These are phyloP conservation scores for Drosophila carrolli DNA, from an alignment of 1,140 invertebrate species.

Conservation along the genomic window DNA sequence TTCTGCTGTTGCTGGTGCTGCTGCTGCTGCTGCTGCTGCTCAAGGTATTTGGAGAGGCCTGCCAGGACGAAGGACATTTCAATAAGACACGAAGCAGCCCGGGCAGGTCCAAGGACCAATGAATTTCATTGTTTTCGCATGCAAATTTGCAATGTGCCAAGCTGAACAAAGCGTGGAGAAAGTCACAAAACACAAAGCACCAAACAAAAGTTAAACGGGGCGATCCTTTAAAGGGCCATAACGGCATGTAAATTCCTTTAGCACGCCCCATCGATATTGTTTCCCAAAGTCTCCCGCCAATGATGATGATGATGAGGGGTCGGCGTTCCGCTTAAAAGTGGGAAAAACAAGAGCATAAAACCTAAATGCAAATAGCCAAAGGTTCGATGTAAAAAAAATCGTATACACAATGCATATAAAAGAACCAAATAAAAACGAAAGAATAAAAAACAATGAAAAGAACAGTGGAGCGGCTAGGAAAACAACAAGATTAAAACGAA, in stretches of 20 bases:
- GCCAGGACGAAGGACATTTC: constrained; percentile 54
- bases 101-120: constrained; percentile 30
- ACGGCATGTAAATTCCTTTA: constrained; percentile 52
- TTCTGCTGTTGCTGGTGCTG: constrained; percentile 25
- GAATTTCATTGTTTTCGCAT: constrained; percentile 76
- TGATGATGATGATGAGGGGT: constrained; percentile 15
- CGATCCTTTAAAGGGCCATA: constrained; percentile 68
- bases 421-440: constrained; percentile 41
- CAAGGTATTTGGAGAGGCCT: constrained; percentile 44
- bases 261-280: constrained; percentile 73
- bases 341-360: constrained; percentile 69
- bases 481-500: constrained; percentile 82
- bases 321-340: constrained; percentile 22
- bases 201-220: constrained; percentile 63
- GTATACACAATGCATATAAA: constrained; percentile 33
- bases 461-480: constrained; percentile 38
- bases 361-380: constrained; percentile 75
- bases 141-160: constrained; percentile 66
- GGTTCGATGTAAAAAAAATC: constrained; percentile 54
- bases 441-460: constrained; percentile 23
- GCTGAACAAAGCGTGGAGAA: constrained; percentile 58
- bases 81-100: constrained; percentile 38
- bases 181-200: constrained; percentile 51
- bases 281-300: constrained; percentile 28
- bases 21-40: constrained; percentile 14